Base-by-base conservation (phyloP, 2,888 invertebrate species). In the Prenolepis imparis region DNA sequence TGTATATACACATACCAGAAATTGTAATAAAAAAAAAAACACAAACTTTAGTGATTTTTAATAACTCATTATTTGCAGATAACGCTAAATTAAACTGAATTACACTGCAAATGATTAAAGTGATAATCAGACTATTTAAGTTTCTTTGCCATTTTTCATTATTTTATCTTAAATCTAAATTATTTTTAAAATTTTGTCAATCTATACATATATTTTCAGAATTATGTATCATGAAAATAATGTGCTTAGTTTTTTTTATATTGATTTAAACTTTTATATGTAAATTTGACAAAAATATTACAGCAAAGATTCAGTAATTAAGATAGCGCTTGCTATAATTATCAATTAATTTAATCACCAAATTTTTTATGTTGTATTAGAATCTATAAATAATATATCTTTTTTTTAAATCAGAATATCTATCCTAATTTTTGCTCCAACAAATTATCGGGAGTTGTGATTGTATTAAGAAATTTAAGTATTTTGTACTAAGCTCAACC, bases 401-500 rank as follows among this genome's bases (percentile, higher is more conserved):
- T 28, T 57, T 57, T 67, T 67, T 67, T 18, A 11, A 44, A n/a
- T 57, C 39, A 36, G 8, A n/a, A 48, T 4, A 1, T 39, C 6
- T 48, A 48, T n/a, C 44, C 5, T 12, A 4, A 32, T 3, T 44
- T 3, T 3, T 12, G 12, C n/a, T 41, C 9, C 12, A 77, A 1
- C 39, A 70, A 74, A 55, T 78, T 81, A 63, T 21, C 28, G 77
- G 11, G 48, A 66, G n/a, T 59, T 70, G 61, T 57, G 18, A 63
- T 72, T 32, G 59, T 11, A 28, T 44, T 63, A 55, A 36, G 81
- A 84, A 83, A 44, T 87, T 92, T 83, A 92, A 84, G 92, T 92
- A 74, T 92, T 92, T 91, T 94, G 94, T 87, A 94, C 94, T 88
- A 94, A 90, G 64, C 92, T 94, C 63, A 94, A 87, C 94, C 94